phyloP scores from a whole-genome alignment of 1,140 invertebrate species.

The Macrotrachela quadricornifera region DNA sequence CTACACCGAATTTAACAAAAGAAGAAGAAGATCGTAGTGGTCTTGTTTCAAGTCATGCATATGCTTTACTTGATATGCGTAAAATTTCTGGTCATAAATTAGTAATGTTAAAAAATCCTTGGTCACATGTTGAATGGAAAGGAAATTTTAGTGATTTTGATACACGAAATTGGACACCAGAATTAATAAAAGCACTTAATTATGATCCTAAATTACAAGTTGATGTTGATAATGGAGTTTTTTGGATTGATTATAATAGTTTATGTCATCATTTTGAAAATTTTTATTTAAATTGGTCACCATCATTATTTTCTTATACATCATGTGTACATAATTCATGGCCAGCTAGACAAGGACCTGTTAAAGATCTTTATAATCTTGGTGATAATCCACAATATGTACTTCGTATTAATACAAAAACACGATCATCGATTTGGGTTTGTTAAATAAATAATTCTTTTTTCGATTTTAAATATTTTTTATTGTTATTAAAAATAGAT shows the following conservation, averaged over 20 bases:
- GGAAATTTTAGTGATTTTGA: conserved; percentile 75
- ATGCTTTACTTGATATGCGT: conserved; percentile 71
- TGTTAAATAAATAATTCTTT: neutral
- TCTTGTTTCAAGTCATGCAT: conserved; percentile 72
- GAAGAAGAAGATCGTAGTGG: conserved; percentile 61
- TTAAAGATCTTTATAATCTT: conserved; percentile 72
- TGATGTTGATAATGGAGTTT: conserved; percentile 85
- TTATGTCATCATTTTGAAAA: conserved; percentile 75
- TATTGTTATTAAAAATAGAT: conserved; percentile 90
- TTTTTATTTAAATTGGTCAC: conserved; percentile 90
- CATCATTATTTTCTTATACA: conserved; percentile 46
- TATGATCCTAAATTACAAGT: conserved; percentile 62
- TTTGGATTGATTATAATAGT: conserved; percentile 90
- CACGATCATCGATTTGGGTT: neutral
- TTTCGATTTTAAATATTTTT: conserved; percentile 13
- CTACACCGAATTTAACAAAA: conserved; percentile 61
- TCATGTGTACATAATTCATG: conserved; percentile 45
- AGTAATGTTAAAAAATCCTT: conserved; percentile 80
- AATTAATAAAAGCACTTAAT: conserved; percentile 47
- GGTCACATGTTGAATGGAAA: conserved; percentile 81
- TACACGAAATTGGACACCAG: conserved; percentile 48
- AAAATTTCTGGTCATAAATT: conserved; percentile 44
- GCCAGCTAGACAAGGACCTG: conserved; percentile 62
- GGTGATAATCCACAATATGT: conserved; percentile 76
- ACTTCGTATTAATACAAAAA: neutral